Percentiles rank a stretch among this genome's conserved stretches.
phyloP scores from a whole-genome alignment of 1,140 invertebrate species.

The Calephelis nemesis region DNA sequence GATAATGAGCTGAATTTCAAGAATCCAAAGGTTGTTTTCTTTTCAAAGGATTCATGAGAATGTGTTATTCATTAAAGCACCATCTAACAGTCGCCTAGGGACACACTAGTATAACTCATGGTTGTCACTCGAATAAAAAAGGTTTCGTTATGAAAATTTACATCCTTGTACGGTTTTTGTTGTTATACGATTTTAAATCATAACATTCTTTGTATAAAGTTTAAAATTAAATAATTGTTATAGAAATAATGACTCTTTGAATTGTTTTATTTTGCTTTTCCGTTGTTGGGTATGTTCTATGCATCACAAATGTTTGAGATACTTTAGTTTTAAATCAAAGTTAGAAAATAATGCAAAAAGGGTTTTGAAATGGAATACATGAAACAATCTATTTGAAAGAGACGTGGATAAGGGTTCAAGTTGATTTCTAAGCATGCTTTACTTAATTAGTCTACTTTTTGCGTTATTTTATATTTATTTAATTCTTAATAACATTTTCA shows the following conservation, averaged over 20 bases:
- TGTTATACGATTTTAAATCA: neutral
- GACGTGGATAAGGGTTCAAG: too few relatives aligned
- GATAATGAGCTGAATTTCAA: neutral
- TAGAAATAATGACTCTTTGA: neutral
- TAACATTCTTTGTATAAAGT: neutral
- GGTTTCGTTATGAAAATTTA: conserved; percentile 1
- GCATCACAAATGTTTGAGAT: too few relatives aligned
- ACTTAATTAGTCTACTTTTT: too few relatives aligned
- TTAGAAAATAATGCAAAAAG: too few relatives aligned
- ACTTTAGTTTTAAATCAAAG: too few relatives aligned
- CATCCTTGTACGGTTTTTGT: neutral
- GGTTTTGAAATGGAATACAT: too few relatives aligned
- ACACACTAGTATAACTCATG: neutral
- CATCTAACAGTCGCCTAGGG: neutral
- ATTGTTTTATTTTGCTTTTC: neutral
- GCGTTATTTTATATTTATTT: too few relatives aligned
- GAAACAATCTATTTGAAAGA: too few relatives aligned
- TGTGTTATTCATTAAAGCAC: neutral
- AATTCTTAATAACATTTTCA: too few relatives aligned
- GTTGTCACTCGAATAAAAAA: neutral
- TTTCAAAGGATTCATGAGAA: neutral
- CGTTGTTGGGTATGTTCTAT: too few relatives aligned
- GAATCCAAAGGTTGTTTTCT: neutral
- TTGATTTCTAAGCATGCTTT: too few relatives aligned
- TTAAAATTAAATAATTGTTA: neutral